A percentile compares a stretch with the other conserved stretches of the same genome.
Conservation (phyloP, 2,888 invertebrate genomes). For the Lysandra coridon region DNA sequence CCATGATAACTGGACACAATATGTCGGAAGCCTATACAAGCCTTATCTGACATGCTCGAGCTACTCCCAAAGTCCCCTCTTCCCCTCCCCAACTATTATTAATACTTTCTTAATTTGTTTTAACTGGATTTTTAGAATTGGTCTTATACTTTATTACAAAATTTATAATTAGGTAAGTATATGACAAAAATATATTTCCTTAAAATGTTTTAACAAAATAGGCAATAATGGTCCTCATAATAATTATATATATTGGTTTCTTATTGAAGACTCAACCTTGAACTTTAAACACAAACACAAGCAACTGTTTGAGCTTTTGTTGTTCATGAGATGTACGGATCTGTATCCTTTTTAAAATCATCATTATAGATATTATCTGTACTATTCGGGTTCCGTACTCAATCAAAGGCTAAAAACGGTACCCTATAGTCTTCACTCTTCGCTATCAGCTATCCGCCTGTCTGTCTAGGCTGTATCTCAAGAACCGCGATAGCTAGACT, state of each 20-base stretch:
- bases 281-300: conserved; percentile 31
- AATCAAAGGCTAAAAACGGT: too few relatives aligned
- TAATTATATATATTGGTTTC: conserved; percentile 36
- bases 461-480: too few relatives aligned
- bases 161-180: background rate
- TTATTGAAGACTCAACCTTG: conserved; percentile 34
- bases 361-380: background rate
- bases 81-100: too few relatives aligned
- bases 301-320: conserved; percentile 19
- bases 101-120: too few relatives aligned
- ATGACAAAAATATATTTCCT: background rate
- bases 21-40: too few relatives aligned
- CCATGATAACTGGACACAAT: too few relatives aligned
- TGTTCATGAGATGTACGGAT: background rate
- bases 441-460: too few relatives aligned
- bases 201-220: conserved; percentile 17
- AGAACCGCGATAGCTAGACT: too few relatives aligned
- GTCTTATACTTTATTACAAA: background rate
- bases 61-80: too few relatives aligned
- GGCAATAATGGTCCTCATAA: background rate
- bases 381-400: background rate
- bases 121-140: background rate
- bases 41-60: too few relatives aligned
- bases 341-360: background rate
- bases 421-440: too few relatives aligned